Evolutionary conservation across 2,888 invertebrate species (phyloP).

Genomic region (Phorcus lineatus): DNA sequence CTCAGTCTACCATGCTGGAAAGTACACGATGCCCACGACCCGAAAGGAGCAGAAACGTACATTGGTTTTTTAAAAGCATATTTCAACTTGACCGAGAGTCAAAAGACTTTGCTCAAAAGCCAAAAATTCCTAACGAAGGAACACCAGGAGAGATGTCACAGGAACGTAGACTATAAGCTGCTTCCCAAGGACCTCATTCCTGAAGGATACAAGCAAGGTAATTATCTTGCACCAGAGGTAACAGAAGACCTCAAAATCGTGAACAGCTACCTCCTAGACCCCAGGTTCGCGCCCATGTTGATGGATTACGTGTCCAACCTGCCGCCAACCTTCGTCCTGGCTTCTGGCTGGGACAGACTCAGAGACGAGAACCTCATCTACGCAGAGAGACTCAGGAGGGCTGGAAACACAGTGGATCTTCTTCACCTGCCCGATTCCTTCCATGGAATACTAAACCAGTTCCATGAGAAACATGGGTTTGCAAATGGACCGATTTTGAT

Average conservation of each 20-base stretch:
- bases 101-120: background rate
- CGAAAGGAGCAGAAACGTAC: background rate
- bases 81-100: background rate
- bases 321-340: background rate
- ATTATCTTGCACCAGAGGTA: background rate
- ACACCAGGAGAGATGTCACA: background rate
- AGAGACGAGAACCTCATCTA: conserved; percentile 5
- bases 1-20: background rate
- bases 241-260: background rate
- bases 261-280: background rate
- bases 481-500: background rate
- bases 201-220: background rate
- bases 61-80: background rate
- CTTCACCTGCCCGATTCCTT: background rate
- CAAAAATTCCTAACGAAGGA: background rate
- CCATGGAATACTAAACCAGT: background rate
- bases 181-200: background rate
- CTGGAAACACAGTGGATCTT: background rate
- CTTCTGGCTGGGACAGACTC: background rate
- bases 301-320: background rate
- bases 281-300: background rate
- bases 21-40: background rate
- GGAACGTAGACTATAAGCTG: background rate
- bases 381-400: background rate
- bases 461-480: background rate